These are phyloP conservation scores for Aricia agestis DNA, from an alignment of 1,140 invertebrate species.

Conservation along the genomic window DNA sequence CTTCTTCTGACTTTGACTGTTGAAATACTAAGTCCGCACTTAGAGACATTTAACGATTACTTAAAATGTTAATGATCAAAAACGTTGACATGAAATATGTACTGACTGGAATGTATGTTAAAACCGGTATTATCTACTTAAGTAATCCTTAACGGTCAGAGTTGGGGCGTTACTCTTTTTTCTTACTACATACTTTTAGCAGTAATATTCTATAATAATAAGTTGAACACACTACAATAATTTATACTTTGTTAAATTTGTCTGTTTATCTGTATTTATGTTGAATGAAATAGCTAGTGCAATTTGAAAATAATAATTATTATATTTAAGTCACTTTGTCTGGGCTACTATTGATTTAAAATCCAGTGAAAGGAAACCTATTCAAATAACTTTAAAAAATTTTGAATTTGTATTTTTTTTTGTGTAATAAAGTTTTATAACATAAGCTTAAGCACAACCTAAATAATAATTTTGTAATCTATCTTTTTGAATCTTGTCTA, in stretches of 20 bases:
- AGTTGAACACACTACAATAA: neutral
- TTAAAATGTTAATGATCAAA: neutral
- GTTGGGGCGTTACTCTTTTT: neutral
- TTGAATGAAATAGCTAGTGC: neutral
- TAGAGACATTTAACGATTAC: too few relatives aligned
- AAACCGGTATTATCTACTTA: too few relatives aligned
- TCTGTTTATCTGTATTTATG: neutral
- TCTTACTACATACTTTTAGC: neutral
- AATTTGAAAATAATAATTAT: neutral
- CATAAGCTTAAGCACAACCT: neutral
- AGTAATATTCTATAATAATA: neutral
- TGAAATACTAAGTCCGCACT: too few relatives aligned
- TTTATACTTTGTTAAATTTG: constrained; percentile 1
- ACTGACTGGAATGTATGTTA: too few relatives aligned
- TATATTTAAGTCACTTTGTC: too few relatives aligned
- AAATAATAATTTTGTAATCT: constrained; percentile 19
- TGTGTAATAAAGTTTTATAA: too few relatives aligned
- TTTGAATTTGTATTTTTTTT: too few relatives aligned
- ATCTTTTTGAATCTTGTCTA: constrained; percentile 30
- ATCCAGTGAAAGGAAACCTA: too few relatives aligned
- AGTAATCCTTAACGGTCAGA: neutral
- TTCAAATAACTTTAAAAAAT: too few relatives aligned
- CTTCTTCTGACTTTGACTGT: too few relatives aligned
- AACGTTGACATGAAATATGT: too few relatives aligned
- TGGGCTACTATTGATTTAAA: too few relatives aligned